Evolutionary conservation across 2,113 vertebrate genomes (phyloP), one percentile per base, ranked within the genome.

Genomic region (Hyperopisus bebe): DNA sequence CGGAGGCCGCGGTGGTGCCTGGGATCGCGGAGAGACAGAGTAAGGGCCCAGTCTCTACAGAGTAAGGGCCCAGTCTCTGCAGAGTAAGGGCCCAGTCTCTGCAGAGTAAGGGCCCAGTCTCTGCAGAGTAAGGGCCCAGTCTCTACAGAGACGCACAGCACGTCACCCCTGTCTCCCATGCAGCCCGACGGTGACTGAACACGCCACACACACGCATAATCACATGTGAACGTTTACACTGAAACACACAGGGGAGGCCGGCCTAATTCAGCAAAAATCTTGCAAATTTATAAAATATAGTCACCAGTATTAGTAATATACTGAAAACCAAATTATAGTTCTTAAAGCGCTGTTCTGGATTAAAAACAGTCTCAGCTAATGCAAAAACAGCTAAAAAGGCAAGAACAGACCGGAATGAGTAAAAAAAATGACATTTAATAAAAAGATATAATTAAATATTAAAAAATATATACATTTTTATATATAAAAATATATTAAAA

Each of bases 1-100:
- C 94, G 80, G 94, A 96, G 62, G 95, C 96, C 74, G 94, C 96
- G 0, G 97, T 97, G 70, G 97, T 96, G 85, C 98, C 98, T 99
- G 93, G 6, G 39, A 86, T 42, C 24, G 50, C 1, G 87, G 55
- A 53, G 27, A 82, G 3, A 66, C 47, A 53, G 3, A 3, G 6
- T 8, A 27, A 47, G 17, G 19, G 58, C 46, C 42, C 42, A 44
- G 3, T 5, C 42, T 44, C 42, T 44, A 42, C 24, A n/a, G n/a
- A n/a, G n/a, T n/a, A n/a, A n/a, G n/a, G n/a, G n/a, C n/a, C n/a
- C 50, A 31, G 19, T 47, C 5, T 27, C 44, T 8, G 31, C 83
- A 24, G 44, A 44, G 31, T n/a, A n/a, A n/a, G n/a, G n/a, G n/a
- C n/a, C n/a, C 50, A 31, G 19, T 47, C 5, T 27, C 44, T 8